A percentile compares a stretch with the other conserved stretches of the same genome.
These are phyloP conservation scores for Pituophis catenifer DNA, from an alignment of 2,113 vertebrate genomes.

Conservation along the genomic window DNA sequence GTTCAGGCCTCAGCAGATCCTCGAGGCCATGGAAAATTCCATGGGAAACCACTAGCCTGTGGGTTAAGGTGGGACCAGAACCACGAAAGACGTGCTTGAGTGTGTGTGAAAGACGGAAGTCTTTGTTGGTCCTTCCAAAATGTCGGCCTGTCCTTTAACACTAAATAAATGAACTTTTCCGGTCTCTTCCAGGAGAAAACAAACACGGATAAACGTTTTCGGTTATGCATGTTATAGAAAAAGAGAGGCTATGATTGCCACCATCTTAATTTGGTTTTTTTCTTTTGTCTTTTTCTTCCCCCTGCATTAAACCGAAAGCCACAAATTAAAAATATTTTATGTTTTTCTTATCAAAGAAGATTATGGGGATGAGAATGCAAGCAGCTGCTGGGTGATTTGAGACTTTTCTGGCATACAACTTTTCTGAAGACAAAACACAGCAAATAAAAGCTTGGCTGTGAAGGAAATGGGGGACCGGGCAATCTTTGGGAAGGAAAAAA, in stretches of 20 bases:
- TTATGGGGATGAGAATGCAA: neutral
- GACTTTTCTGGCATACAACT: neutral
- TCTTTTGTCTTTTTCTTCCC: neutral
- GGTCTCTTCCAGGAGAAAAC: neutral
- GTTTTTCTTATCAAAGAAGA: neutral
- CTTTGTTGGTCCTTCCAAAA: neutral
- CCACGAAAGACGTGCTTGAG: too few relatives aligned
- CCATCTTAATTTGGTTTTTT: neutral
- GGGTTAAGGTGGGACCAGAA: too few relatives aligned
- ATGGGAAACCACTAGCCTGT: too few relatives aligned
- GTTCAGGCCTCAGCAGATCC: too few relatives aligned
- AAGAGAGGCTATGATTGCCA: neutral
- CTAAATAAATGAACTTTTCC: neutral
- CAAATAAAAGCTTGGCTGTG: neutral
- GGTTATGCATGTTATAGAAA: neutral
- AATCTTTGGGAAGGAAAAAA: too few relatives aligned
- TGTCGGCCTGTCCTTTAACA: neutral
- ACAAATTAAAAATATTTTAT: neutral
- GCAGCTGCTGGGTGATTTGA: fast-evolving
- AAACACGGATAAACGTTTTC: neutral
- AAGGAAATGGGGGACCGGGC: neutral
- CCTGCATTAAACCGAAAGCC: neutral
- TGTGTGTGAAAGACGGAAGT: neutral
- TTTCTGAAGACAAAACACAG: conserved; percentile 35
- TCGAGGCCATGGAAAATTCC: too few relatives aligned